Percentiles rank a stretch among this genome's conserved stretches.
Evolutionary conservation across 2,113 vertebrate genomes (phyloP).

Genomic region (Colaptes auratus): DNA sequence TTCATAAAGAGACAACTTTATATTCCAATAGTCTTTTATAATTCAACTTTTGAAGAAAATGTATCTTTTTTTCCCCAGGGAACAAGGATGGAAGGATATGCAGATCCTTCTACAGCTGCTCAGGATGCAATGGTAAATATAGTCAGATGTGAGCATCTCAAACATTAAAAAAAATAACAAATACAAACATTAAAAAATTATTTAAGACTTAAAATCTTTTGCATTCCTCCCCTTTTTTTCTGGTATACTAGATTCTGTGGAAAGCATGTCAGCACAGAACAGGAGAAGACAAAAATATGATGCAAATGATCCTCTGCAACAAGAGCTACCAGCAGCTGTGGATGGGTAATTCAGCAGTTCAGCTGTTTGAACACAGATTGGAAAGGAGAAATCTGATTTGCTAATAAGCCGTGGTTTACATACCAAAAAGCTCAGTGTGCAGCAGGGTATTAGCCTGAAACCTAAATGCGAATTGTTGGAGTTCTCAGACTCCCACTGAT

Average conservation of each 20-base stretch:
- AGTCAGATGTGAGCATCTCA: background rate
- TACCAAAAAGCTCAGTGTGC: background rate
- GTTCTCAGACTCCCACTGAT: background rate
- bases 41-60: background rate
- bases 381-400: background rate
- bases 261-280: slow-evolving; percentile 81
- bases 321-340: slow-evolving; percentile 81
- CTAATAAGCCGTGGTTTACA: background rate
- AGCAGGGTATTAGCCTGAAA: background rate
- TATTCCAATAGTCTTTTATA: background rate
- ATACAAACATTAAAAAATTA: background rate
- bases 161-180: background rate
- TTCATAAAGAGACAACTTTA: background rate
- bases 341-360: slow-evolving; percentile 72
- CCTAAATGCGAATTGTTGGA: background rate
- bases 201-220: background rate
- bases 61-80: slow-evolving; percentile 54
- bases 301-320: slow-evolving; percentile 82
- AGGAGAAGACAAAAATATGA: slow-evolving; percentile 78
- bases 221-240: background rate
- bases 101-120: slow-evolving; percentile 72
- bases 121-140: slow-evolving; percentile 80
- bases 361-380: background rate
- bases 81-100: slow-evolving; percentile 77
- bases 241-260: slow-evolving; percentile 75